phyloP scores from a whole-genome alignment of 2,888 invertebrate species.

The Tholera decimalis region DNA sequence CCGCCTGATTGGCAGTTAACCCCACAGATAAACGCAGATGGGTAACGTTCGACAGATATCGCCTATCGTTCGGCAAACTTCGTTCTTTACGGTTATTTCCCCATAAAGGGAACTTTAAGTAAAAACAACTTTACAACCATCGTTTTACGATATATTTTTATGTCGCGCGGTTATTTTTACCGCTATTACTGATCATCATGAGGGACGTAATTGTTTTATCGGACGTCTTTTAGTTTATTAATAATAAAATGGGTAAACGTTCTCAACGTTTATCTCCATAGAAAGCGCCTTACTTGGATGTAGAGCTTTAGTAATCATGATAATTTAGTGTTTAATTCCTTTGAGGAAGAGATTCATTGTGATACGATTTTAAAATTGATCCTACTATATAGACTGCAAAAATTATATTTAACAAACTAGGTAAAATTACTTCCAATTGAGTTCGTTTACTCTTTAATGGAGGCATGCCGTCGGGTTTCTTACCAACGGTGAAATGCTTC shows the following conservation, averaged over 20 bases:
- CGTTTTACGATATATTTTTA: slow-evolving; percentile 84
- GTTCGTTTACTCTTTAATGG: not conserved
- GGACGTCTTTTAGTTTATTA: slow-evolving; percentile 69
- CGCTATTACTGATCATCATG: slow-evolving; percentile 73
- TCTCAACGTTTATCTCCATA: slow-evolving; percentile 11
- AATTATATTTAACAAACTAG: not conserved
- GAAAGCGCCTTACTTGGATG: slow-evolving; percentile 12
- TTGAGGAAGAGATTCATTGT: not conserved
- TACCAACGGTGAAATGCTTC: too few relatives aligned
- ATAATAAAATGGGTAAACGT: slow-evolving; percentile 45
- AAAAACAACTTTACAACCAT: slow-evolving; percentile 89
- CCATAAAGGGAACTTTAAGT: slow-evolving; percentile 87
- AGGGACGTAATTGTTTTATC: slow-evolving; percentile 77
- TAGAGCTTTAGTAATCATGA: not conserved
- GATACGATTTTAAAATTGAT: slow-evolving; percentile 5
- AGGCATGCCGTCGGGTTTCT: too few relatives aligned
- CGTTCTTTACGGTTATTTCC: slow-evolving; percentile 86
- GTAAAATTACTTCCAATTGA: not conserved
- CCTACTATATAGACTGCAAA: not conserved
- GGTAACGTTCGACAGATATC: slow-evolving; percentile 77
- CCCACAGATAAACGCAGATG: slow-evolving; percentile 80
- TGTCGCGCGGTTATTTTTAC: slow-evolving; percentile 79
- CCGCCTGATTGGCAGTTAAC: slow-evolving; percentile 75
- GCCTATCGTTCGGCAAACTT: slow-evolving; percentile 85
- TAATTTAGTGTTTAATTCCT: not conserved